Base-by-base conservation (phyloP, 2,888 invertebrate species). In the Julus scandinavius region DNA sequence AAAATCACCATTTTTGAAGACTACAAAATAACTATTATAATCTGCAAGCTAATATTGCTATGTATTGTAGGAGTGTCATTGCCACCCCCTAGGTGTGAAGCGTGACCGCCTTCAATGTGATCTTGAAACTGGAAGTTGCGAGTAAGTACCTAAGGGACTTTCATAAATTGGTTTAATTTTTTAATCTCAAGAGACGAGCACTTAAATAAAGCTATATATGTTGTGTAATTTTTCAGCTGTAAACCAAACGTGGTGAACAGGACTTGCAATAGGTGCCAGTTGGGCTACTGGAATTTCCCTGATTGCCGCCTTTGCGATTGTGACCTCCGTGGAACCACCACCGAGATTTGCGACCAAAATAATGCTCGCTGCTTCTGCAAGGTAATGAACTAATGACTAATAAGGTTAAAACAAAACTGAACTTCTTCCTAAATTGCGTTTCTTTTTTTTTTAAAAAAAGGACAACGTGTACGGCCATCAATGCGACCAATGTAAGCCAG, bases 201-300 rank as follows among this genome's bases (percentile, higher is more conserved):
- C 45, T 87, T 40, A 45, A 85, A 85, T 85, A 87, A 72, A 85
- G 45, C 20, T 20, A 13, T 4, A 49, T 88, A n/a, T 88, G 11
- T 45, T 7, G 7, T 45, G 45, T 45, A 45, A 45, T 86, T 87
- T 91, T 91, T 3, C 91, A 95, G 95, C 0, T 99, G 99, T 92
- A 96, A 96, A 89, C 94, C 94, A 41, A 96, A 98, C 91, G 95
- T 99, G 45, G 96, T 96, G 1, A 98, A 97, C 0, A 94, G 98
- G 2, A 95, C 95, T 38, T 99, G 99, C 92, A 97, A 98, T 91
- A 94, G 94, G 88, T 99, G 99, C 91, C 93, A 94, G 86, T 94
- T 96, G 29, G 98, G 98, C 0, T 95, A 95, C 92, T 96, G 95
- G 91, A 95, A 95, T 2, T 99, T 97, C 93, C 99, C 99, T 0